These are phyloP conservation scores for Yponomeuta sedellus DNA, from an alignment of 2,888 invertebrate genomes.

Conservation along the genomic window DNA sequence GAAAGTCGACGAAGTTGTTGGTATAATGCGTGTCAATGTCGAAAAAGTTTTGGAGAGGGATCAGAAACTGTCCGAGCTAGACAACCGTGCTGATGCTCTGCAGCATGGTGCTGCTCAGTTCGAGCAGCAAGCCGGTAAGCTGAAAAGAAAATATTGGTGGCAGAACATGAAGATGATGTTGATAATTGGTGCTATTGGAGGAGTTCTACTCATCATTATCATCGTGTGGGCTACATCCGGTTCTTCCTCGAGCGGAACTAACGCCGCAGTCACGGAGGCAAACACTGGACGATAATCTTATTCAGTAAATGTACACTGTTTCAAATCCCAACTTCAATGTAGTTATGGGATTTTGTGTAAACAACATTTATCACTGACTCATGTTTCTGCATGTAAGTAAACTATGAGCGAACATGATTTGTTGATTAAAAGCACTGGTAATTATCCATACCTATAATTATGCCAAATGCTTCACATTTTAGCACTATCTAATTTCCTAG, in stretches of 20 bases:
- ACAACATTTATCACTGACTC: background rate
- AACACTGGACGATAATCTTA: constrained; percentile 41
- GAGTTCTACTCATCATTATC: constrained; percentile 88
- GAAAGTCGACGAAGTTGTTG: constrained; percentile 83
- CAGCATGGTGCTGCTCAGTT: constrained; percentile 97
- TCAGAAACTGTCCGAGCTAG: constrained; percentile 95
- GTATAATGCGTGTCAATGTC: constrained; percentile 97
- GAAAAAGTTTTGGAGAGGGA: constrained; percentile 98
- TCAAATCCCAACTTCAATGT: background rate
- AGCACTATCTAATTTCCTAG: too few relatives aligned
- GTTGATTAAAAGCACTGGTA: too few relatives aligned
- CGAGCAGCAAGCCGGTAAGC: constrained; percentile 96
- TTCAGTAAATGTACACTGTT: background rate
- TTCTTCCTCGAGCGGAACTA: constrained; percentile 26
- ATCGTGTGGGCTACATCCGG: constrained; percentile 78
- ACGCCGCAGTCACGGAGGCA: constrained; percentile 29
- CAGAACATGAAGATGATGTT: constrained; percentile 98
- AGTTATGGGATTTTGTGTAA: background rate
- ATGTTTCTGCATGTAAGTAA: too few relatives aligned
- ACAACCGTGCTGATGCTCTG: constrained; percentile 95
- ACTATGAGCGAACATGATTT: too few relatives aligned
- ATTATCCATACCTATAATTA: too few relatives aligned
- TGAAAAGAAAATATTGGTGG: constrained; percentile 98
- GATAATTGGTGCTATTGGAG: constrained; percentile 90
- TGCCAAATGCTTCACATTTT: too few relatives aligned